Base-by-base conservation (phyloP, 2,888 invertebrate species). In the Ophion costatus region DNA sequence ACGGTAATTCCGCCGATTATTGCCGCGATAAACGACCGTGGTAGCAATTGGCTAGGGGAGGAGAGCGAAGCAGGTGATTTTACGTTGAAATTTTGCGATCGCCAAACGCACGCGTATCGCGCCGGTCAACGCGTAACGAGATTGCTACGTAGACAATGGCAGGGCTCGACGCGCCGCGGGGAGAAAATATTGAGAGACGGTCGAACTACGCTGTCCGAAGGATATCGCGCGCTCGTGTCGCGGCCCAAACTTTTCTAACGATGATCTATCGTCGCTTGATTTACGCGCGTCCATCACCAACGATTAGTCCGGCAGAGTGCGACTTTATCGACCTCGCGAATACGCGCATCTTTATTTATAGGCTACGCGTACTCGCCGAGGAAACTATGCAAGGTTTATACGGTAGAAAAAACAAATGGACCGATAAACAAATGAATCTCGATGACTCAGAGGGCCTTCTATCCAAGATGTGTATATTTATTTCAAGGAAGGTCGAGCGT, bases 221-320 rank as follows among this genome's bases (percentile, higher is more conserved):
- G 11, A 20, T n/a, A 45, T 67, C 11, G 33, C 22, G 45, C 22
- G 22, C 20, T 14, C 71, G 59, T 14, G 57, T 78, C 63, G 75
- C 24, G 78, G 70, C 74, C 76, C 70, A 67, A 80, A 22, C 24
- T 56, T 33, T 51, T 63, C 7, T 14, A 74, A 73, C 76, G 74
- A 57, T 76, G 59, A 82, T 82, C 79, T 80, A 85, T 82, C 17
- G 51, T 10, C 4, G 24, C 51, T 75, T 70, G 69, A 45, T 75
- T 69, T 51, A 69, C 20, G 14, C 38, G 14, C 24, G 51, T 76
- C 59, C 57, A 57, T 75, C 57, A 67, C 33, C 63, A 81, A 76
- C 77, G 57, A 87, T 87, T 85, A 74, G 76, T 79, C 75, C 17
- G 57, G 77, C 82, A 85, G 88, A 20, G 80, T 78, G 75, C 64